Conservation (phyloP, 2,888 invertebrate genomes). For the Lasioglossum lativentre region DNA sequence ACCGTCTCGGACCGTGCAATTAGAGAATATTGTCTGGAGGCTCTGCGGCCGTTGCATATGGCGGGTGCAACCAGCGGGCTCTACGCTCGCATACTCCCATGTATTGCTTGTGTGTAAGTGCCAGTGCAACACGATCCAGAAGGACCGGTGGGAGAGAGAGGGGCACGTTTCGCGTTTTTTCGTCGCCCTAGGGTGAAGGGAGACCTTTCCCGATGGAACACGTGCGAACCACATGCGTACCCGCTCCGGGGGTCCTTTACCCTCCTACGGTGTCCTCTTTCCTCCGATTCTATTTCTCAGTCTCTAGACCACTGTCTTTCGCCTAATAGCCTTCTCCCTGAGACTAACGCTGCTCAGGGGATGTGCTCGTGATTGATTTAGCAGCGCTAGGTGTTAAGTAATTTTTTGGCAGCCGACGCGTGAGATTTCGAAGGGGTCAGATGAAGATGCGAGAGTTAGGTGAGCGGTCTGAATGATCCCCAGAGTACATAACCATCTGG, state of each 20-base stretch:
- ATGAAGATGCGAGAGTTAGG: not conserved
- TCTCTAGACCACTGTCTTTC: conserved; percentile 11
- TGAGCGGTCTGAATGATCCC: not conserved
- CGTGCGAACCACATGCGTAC: conserved; percentile 61
- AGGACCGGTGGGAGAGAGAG: not conserved
- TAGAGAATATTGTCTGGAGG: conserved; percentile 58
- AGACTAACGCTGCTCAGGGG: not conserved
- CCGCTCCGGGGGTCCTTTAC: conserved; percentile 69
- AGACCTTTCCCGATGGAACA: conserved; percentile 41
- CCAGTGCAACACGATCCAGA: not conserved
- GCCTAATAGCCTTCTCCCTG: not conserved
- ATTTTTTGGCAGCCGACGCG: not conserved
- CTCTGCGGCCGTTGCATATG: conserved; percentile 52
- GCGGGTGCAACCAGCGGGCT: conserved; percentile 38
- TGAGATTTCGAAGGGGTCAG: not conserved
- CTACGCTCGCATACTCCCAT: not conserved
- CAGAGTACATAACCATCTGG: not conserved
- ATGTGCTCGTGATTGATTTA: not conserved
- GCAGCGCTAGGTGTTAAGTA: not conserved
- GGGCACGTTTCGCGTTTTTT: conserved; percentile 48
- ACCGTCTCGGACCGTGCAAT: conserved; percentile 46
- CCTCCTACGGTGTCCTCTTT: conserved; percentile 63
- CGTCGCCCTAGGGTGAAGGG: conserved; percentile 39
- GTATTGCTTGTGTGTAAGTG: not conserved
- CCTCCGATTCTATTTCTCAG: conserved; percentile 37